Base-by-base conservation (phyloP, 2,888 invertebrate species). In the Biston stratarius region DNA sequence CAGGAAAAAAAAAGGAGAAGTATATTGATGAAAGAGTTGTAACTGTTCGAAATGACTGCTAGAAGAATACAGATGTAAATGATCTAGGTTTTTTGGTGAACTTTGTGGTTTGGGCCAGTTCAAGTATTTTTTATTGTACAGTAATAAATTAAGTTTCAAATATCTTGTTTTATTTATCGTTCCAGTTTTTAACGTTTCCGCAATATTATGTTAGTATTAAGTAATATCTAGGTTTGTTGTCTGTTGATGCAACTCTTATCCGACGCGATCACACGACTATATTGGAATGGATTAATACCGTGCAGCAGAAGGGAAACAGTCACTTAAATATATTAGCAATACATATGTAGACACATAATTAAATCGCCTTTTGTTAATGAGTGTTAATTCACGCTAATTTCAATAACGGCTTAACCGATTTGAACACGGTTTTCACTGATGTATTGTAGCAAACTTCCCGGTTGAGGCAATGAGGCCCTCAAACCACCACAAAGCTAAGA, bases 111-210 rank as follows among this genome's bases (percentile, higher is more conserved):
- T 48, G 56, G 56, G 24, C 24, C 24, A 3, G 57, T 24, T 58
- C 47, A 60, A 45, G 24, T 55, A 59, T 65, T 56, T 65, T 45
- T 47, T 53, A 15, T 24, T 60, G 51, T 60, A 66, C 47, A 64
- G 24, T 55, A 64, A 48, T 59, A 76, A 64, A 64, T 33, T 59
- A 59, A 51, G 12, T 12, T 59, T 59, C 6, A 11, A 14, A 34
- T 5, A 8, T 6, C 10, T 3, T 7, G 5, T 47, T 59, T 59
- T 59, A 48, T 36, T 58, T 15, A 6, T 6, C 7, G 40, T 1
- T 15, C 38, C 6, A 38, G 38, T 12, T 24, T 33, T 9, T 7
- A 33, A 24, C n/a, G 3, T 11, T 24, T 48, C 24, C 5, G 48
- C 11, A 33, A 33, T 48, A 2, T 3, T 5, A 33, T 48, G 24